Base-by-base conservation (phyloP, 1,140 invertebrate genomes). In the Ips typographus region DNA sequence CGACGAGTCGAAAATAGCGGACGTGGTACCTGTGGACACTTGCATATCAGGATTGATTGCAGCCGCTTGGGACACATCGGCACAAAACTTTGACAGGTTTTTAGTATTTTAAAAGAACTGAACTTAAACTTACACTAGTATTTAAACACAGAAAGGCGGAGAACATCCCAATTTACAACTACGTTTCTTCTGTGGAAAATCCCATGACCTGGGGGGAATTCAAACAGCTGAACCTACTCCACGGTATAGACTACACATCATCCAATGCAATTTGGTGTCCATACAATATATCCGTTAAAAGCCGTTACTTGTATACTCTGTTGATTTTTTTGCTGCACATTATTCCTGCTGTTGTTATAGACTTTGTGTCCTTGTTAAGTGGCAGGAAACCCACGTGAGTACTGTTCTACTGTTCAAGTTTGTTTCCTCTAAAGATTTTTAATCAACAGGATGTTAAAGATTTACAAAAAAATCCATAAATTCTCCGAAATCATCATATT, bases 11-110 rank as follows among this genome's bases (percentile, higher is more conserved):
- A 85, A 85, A 6, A 80, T 85, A 36, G 86, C 88, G 1, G 90
- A 92, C 77, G 82, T 91, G 22, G 82, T 93, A 57, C 91, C 90
- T 1, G 89, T 91, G 1, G 90, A 92, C 77, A 84, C 91, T 22
- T 90, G 90, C 6, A 89, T 92, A 41, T 93, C 93, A 76, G 86
- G 88, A 2, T 87, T 94, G 61, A 86, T 94, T 74, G 86, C 89
- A 4, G 82, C 83, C 40, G 88, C 88, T 1, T 93, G 91, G 88
- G 85, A 85, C 53, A 74, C 86, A 1, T 75, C 73, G 2, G 49
- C 82, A 81, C 83, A 82, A 73, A 71, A 76, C 59, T 4, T 6
- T 62, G 43, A 67, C 59, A 67, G 56, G 70, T 72, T 22, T 22
- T 22, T 22, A 22, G 22, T 0, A 22, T 22, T 22, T 22, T 22